Conservation (phyloP, 2,113 vertebrate species). For the Clarias batrachus region DNA sequence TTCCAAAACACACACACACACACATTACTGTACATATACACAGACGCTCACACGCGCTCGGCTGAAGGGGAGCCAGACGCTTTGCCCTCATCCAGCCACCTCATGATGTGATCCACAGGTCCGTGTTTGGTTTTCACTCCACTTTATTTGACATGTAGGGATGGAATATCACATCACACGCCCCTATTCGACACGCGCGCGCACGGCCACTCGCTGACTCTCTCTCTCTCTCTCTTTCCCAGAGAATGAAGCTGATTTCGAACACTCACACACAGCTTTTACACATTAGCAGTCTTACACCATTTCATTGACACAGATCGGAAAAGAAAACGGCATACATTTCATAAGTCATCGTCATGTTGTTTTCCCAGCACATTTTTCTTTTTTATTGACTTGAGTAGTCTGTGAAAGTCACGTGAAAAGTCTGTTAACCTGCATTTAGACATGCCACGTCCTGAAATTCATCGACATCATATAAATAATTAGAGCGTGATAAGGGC, state of each 20-base stretch:
- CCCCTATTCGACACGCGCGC: neutral
- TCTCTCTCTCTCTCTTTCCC: neutral
- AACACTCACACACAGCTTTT: neutral
- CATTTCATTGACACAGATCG: too few relatives aligned
- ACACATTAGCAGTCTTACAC: neutral
- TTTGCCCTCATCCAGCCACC: slow-evolving; percentile 66
- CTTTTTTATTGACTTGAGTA: neutral
- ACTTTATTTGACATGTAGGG: slow-evolving; percentile 48
- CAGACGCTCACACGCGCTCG: slow-evolving; percentile 18
- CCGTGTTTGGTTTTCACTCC: slow-evolving; percentile 58
- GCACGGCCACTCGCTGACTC: neutral
- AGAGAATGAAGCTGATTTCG: neutral
- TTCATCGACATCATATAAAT: neutral
- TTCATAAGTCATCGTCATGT: neutral
- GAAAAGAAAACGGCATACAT: too few relatives aligned
- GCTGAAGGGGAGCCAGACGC: slow-evolving; percentile 62
- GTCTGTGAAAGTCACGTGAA: neutral
- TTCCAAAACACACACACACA: slow-evolving; percentile 21
- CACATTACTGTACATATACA: neutral
- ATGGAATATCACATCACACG: slow-evolving; percentile 34
- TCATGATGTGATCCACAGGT: slow-evolving; percentile 62
- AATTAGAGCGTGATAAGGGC: neutral
- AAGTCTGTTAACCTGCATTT: neutral
- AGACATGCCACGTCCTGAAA: neutral
- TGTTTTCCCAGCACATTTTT: neutral